Percentiles rank a stretch among this genome's conserved stretches.
These are phyloP conservation scores for Menidia menidia DNA, from an alignment of 2,797 vertebrate genomes.

Conservation along the genomic window DNA sequence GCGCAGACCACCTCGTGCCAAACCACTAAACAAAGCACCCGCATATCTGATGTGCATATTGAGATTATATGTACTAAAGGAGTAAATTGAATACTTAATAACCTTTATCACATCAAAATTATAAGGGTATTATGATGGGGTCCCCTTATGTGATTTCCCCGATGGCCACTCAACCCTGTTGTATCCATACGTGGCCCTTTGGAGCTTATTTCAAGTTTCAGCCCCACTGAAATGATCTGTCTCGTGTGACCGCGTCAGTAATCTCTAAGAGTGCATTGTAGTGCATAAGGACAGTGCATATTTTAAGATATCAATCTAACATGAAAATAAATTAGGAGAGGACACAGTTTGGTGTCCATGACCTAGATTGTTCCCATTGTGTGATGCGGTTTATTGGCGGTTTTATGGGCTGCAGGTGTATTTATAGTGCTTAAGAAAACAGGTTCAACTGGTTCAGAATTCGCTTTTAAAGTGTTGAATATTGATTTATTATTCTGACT, in stretches of 20 bases:
- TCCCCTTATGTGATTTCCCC: conserved; percentile 67
- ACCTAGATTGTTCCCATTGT: conserved; percentile 63
- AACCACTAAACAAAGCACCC: conserved; percentile 3
- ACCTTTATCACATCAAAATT: conserved; percentile 63
- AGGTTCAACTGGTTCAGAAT: background rate
- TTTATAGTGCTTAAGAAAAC: conserved; percentile 1
- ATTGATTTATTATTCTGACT: conserved; percentile 7
- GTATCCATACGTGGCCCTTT: conserved; percentile 35
- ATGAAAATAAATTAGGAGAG: conserved; percentile 78
- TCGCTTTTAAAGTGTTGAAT: conserved; percentile 5
- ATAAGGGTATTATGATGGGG: conserved; percentile 59
- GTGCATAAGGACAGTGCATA: conserved; percentile 62
- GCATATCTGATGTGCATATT: conserved; percentile 15
- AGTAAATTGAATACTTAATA: conserved; percentile 67
- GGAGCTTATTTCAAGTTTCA: conserved; percentile 59
- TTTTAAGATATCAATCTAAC: conserved; percentile 82
- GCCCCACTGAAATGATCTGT: conserved; percentile 71
- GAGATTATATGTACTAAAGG: conserved; percentile 12
- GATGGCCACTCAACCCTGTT: conserved; percentile 69
- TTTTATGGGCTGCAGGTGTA: conserved; percentile 62
- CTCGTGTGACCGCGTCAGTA: conserved; percentile 82
- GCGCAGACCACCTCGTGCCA: background rate
- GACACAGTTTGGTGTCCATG: conserved; percentile 58
- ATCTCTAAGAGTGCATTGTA: conserved; percentile 70
- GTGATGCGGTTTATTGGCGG: conserved; percentile 46